Evolutionary conservation across 1,140 invertebrate species (phyloP), one percentile per base, ranked within the genome.

Genomic region (Aphis gossypii): DNA sequence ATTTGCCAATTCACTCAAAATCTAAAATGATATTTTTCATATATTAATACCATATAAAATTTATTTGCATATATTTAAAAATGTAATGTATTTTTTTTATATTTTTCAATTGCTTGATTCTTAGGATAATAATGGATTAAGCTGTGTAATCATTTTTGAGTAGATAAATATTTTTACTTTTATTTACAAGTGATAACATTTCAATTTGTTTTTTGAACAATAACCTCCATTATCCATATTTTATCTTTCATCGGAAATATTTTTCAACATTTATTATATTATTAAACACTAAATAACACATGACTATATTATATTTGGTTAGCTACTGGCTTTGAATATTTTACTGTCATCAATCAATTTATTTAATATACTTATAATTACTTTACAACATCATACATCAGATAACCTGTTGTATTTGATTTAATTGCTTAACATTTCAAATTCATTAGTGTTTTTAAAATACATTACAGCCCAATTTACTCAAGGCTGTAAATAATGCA

Each of bases 371-470:
- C 38, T 86, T 86, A 86, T 86, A 86, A 86, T 86, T 46, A 44
- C 83, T 86, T 30, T 46, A 41, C 30, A 86, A 86, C 41, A 46
- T 86, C 2, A 44, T 84, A 14, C 0, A 35, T 83, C 23, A 6
- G 41, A 25, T 25, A 44, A 86, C 38, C 41, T 86, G 83, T 86
- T 30, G 21, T 86, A 44, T 86, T 30, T 86, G 25, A 44, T 86
- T 86, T 44, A 41, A 84, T 44, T 11, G 21, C 23, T 20, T 20
- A 7, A 46, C 41, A 46, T 46, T 46, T 30, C 30, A 87, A 87
- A 86, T 46, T 87, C 84, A 87, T 87, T 87, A 87, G 84, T n/a
- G 44, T 30, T 86, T 83, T 44, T 41, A 44, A 44, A 44, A 46
- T 86, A 3, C 23, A 44, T 44, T 44, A 41, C 44, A 41, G 44